A percentile compares a stretch with the other conserved stretches of the same genome.
phyloP scores from a whole-genome alignment of 2,888 invertebrate species.

The Drosophila merina region DNA sequence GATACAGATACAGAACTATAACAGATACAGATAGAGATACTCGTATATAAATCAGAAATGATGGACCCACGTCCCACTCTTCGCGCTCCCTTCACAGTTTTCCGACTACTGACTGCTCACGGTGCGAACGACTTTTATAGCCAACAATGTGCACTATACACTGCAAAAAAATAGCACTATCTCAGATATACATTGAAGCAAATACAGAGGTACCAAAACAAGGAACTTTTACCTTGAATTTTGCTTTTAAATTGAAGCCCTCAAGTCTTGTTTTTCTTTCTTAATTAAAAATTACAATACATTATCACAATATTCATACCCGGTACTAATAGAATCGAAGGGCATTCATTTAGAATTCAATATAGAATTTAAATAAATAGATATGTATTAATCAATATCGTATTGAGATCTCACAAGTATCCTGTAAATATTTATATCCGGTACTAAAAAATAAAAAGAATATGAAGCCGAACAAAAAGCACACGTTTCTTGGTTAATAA shows the following conservation, averaged over 20 bases:
- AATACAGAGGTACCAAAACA: background rate
- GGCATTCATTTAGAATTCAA: too few relatives aligned
- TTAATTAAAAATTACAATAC: too few relatives aligned
- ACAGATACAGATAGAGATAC: conserved; percentile 14
- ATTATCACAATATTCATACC: background rate
- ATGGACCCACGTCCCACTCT: conserved; percentile 53
- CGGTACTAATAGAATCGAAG: too few relatives aligned
- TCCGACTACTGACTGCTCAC: conserved; percentile 51
- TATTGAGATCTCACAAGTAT: too few relatives aligned
- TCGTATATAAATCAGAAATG: conserved; percentile 48
- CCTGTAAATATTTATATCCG: background rate
- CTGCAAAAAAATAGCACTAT: background rate
- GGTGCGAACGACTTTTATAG: conserved; percentile 73
- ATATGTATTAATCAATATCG: too few relatives aligned
- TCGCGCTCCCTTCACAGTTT: conserved; percentile 44
- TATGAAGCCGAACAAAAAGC: too few relatives aligned
- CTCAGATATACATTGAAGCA: background rate
- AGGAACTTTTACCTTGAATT: too few relatives aligned
- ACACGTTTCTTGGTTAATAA: too few relatives aligned
- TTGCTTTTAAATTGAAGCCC: too few relatives aligned
- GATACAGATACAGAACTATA: conserved; percentile 10
- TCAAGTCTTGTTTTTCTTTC: too few relatives aligned
- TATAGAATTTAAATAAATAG: too few relatives aligned
- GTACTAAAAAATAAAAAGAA: background rate
- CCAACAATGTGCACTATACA: conserved; percentile 56